Conservation (phyloP, 2,888 invertebrate species). For the Epicampocera succincta region DNA sequence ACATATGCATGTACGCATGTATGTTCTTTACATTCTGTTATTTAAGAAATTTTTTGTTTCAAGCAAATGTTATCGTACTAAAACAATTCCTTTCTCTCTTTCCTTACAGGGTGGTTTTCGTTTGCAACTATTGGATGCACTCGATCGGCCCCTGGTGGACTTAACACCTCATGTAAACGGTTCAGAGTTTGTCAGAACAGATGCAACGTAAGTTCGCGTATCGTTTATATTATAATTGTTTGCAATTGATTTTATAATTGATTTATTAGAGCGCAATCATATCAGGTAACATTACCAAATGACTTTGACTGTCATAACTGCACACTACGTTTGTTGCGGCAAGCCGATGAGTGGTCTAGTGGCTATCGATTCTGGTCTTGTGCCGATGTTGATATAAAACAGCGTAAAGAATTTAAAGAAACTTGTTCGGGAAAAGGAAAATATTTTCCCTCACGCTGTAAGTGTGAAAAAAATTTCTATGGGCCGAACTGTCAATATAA, state of each 20-base stretch:
- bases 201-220: slow-evolving; percentile 89
- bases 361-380: slow-evolving; percentile 97
- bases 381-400: slow-evolving; percentile 93
- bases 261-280: slow-evolving; percentile 88
- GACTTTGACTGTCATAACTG: slow-evolving; percentile 94
- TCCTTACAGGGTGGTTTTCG: slow-evolving; percentile 93
- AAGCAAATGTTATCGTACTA: neutral
- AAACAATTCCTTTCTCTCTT: slow-evolving; percentile 55
- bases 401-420: slow-evolving; percentile 90
- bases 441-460: slow-evolving; percentile 89
- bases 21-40: no score
- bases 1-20: no score
- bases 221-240: neutral
- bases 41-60: no score
- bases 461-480: slow-evolving; percentile 90
- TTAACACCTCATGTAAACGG: slow-evolving; percentile 91
- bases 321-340: slow-evolving; percentile 92
- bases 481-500: slow-evolving; percentile 93
- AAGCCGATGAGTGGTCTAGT: slow-evolving; percentile 94
- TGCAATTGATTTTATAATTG: neutral
- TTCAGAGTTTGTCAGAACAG: slow-evolving; percentile 90
- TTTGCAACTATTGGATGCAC: slow-evolving; percentile 91
- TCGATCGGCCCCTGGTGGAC: slow-evolving; percentile 92
- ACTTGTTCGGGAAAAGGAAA: slow-evolving; percentile 93
- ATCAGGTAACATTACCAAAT: slow-evolving; percentile 89